Percentiles rank a stretch among this genome's conserved stretches.
These are phyloP conservation scores for Hypanus sabinus DNA, from an alignment of 2,113 vertebrate species.

Conservation along the genomic window DNA sequence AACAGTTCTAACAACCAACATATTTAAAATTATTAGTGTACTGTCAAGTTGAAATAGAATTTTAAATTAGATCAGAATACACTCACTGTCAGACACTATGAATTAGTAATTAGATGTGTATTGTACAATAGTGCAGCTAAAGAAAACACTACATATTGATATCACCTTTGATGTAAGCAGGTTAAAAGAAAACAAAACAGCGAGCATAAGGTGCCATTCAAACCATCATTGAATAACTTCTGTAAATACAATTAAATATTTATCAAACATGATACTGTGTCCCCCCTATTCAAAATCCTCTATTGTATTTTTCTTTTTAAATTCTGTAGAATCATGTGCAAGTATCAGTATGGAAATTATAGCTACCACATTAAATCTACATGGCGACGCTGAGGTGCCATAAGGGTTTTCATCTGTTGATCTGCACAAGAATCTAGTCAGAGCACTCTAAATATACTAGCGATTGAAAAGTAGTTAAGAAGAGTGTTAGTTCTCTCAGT, in stretches of 20 bases:
- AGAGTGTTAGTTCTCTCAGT: background rate
- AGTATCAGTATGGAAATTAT: background rate
- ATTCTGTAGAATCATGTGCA: background rate
- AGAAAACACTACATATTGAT: conserved; percentile 55
- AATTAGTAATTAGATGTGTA: conserved; percentile 51
- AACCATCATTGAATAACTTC: conserved; percentile 55
- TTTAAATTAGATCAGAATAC: conserved; percentile 53
- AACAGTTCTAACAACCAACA: conserved; percentile 50
- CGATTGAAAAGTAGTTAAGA: background rate
- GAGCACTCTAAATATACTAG: background rate
- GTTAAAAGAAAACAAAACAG: conserved; percentile 53
- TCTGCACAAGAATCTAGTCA: background rate
- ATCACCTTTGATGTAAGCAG: conserved; percentile 56
- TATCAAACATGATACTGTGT: conserved; percentile 44
- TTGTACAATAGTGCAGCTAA: conserved; percentile 56
- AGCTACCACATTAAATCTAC: background rate
- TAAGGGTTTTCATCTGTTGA: conserved; percentile 3
- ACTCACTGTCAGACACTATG: conserved; percentile 53
- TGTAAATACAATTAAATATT: conserved; percentile 61
- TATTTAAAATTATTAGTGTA: conserved; percentile 63
- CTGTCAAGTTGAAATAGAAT: conserved; percentile 60
- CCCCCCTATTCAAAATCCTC: background rate
- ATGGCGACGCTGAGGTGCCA: background rate
- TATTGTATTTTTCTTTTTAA: too few species aligned
- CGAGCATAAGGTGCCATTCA: conserved; percentile 49